Evolutionary conservation across 2,888 invertebrate genomes (phyloP).

Genomic region (Calameuta filiformis): DNA sequence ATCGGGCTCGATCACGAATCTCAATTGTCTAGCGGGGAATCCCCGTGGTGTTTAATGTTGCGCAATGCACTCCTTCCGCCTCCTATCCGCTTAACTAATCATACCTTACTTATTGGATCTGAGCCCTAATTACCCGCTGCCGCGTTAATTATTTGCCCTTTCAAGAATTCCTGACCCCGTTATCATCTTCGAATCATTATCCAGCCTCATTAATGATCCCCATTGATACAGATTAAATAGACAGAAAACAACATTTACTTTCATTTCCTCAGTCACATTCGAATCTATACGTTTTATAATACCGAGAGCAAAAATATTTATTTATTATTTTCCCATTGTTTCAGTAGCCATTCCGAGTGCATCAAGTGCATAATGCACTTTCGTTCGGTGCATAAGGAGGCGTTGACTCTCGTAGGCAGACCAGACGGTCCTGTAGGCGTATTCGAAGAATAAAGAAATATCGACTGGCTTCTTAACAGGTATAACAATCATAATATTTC

Average conservation of each 20-base stretch:
- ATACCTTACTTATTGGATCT: neutral
- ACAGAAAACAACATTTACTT: too few species aligned
- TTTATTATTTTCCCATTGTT: too few species aligned
- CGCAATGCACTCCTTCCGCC: too few species aligned
- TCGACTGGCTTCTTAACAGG: conserved; percentile 2
- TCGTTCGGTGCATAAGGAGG: conserved; percentile 4
- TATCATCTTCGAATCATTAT: too few species aligned
- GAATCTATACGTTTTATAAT: too few species aligned
- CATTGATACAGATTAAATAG: too few species aligned
- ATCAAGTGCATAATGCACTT: neutral
- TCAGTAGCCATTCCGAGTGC: too few species aligned
- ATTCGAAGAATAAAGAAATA: conserved; percentile 13
- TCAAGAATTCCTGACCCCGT: neutral
- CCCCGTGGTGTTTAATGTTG: neutral
- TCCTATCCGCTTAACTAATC: neutral
- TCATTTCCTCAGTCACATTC: too few species aligned
- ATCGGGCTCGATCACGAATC: conserved; percentile 14
- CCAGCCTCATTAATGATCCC: too few species aligned
- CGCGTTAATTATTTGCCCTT: neutral
- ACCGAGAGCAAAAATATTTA: too few species aligned
- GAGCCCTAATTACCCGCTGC: neutral
- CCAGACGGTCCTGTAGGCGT: conserved; percentile 22
- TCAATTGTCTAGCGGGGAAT: conserved; percentile 14
- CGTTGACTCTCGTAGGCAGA: conserved; percentile 21
- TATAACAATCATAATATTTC: too few species aligned